Conservation (phyloP, 2,888 invertebrate genomes). For the Nephrocerus scutellatus region DNA sequence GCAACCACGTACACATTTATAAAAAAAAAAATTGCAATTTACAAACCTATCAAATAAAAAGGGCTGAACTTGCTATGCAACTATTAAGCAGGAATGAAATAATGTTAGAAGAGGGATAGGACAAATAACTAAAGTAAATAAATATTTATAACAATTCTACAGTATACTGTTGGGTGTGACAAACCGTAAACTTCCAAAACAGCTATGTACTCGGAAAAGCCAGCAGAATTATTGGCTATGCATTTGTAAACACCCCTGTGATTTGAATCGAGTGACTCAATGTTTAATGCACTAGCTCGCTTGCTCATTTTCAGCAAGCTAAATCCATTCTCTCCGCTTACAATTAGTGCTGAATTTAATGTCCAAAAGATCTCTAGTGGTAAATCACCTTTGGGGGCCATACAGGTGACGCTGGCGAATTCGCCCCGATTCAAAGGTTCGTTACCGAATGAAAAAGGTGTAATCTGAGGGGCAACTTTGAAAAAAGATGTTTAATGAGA, state of each 20-base stretch:
- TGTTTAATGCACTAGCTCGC: slow-evolving; percentile 49
- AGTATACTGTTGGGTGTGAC: slow-evolving; percentile 19
- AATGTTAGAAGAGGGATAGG: slow-evolving; percentile 10
- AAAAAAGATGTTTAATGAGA: not conserved
- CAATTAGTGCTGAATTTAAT: slow-evolving; percentile 50
- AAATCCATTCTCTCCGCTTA: slow-evolving; percentile 46
- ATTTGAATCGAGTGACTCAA: slow-evolving; percentile 57
- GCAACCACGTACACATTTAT: too few relatives aligned
- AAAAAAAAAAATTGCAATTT: too few relatives aligned
- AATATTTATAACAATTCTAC: slow-evolving; percentile 3
- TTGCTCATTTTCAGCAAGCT: slow-evolving; percentile 41
- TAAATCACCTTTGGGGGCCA: slow-evolving; percentile 68
- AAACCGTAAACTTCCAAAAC: slow-evolving; percentile 56
- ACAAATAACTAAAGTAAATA: slow-evolving; percentile 27
- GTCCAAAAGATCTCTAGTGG: slow-evolving; percentile 70
- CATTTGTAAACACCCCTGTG: slow-evolving; percentile 75
- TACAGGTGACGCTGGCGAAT: slow-evolving; percentile 62
- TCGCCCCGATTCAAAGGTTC: slow-evolving; percentile 60
- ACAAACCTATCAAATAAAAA: slow-evolving; percentile 54
- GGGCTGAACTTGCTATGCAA: slow-evolving; percentile 63
- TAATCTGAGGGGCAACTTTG: slow-evolving; percentile 46
- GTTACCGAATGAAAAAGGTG: slow-evolving; percentile 47
- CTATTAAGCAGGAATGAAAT: slow-evolving; percentile 41
- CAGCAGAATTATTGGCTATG: slow-evolving; percentile 63
- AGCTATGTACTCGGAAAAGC: slow-evolving; percentile 60